Evolutionary conservation across 2,888 invertebrate species (phyloP), one percentile per base, ranked within the genome.

Genomic region (Spisula solida): DNA sequence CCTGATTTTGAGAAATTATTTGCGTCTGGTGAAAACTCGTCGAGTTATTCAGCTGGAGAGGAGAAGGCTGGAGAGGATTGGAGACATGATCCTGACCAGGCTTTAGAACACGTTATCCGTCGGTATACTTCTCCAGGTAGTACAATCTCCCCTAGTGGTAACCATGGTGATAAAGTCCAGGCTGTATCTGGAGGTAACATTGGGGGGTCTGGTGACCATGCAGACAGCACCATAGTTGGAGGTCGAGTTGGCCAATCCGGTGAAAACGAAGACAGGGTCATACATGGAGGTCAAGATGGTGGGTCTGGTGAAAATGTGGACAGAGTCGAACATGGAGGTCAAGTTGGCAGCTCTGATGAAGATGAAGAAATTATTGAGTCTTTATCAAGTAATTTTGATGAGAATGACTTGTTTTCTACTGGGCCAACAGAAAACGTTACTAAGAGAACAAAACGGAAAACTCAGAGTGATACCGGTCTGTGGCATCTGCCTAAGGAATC

Each of bases 1-100:
- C 89, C 89, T 10, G 56, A 87, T 31, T 89, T 89, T 78, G 51
- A 70, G 6, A 25, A 80, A 66, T 29, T 89, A 10, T 34, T 60
- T 25, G 86, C 81, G 18, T 25, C 47, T 20, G 18, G 18, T n/a
- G 60, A 79, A 14, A n/a, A 25, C n/a, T 12, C 20, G 6, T n/a
- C 56, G 5, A 56, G 56, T 6, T 10, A 10, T 31, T 10, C 1
- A 6, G 12, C 75, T 85, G 81, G 66, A 12, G 88, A 75, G 41
- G 81, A 81, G n/a, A 84, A 88, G 18, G 81, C 55, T 48, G 41
- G 41, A 5, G 41, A 41, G 4, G 88, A 88, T 25, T 48, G 79
- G 31, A 66, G 66, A 47, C 31, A 80, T 84, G 81, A 83, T 66
- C 70, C 70, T 78, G 55, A 70, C 8, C 16, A 75, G 31, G 84